Conservation (phyloP, 2,797 vertebrate genomes). For the Spea hammondii region DNA sequence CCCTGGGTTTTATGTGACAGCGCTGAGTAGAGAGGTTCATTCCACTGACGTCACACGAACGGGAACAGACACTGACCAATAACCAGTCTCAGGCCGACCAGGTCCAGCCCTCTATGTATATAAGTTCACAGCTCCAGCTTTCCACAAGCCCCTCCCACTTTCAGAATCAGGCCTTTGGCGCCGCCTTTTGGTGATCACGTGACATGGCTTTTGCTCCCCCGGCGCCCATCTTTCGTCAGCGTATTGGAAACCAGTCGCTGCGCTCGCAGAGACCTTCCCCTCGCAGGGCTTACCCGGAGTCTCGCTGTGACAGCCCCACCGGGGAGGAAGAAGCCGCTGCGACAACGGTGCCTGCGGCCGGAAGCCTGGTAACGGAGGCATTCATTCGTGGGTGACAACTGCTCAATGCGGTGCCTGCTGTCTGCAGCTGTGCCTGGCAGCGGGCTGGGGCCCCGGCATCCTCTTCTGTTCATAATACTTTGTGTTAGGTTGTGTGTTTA, state of each 20-base stretch:
- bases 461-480: background rate
- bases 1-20: no score
- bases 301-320: background rate
- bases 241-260: background rate
- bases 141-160: no score
- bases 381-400: background rate
- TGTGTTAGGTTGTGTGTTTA: background rate
- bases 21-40: no score
- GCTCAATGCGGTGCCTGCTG: background rate
- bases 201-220: slow-evolving; percentile 32
- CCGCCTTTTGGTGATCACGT: slow-evolving; percentile 4
- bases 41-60: no score
- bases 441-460: background rate
- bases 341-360: background rate
- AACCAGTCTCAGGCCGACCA: no score
- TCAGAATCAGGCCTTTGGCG: no score
- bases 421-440: background rate
- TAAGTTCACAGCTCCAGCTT: no score
- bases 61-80: no score
- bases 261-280: background rate
- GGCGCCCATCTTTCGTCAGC: background rate
- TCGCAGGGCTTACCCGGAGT: background rate
- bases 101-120: no score
- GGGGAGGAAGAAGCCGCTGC: background rate
- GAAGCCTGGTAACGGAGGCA: background rate